These are phyloP conservation scores for Temnothorax curvispinosus DNA, from an alignment of 1,140 invertebrate species.

Conservation along the genomic window DNA sequence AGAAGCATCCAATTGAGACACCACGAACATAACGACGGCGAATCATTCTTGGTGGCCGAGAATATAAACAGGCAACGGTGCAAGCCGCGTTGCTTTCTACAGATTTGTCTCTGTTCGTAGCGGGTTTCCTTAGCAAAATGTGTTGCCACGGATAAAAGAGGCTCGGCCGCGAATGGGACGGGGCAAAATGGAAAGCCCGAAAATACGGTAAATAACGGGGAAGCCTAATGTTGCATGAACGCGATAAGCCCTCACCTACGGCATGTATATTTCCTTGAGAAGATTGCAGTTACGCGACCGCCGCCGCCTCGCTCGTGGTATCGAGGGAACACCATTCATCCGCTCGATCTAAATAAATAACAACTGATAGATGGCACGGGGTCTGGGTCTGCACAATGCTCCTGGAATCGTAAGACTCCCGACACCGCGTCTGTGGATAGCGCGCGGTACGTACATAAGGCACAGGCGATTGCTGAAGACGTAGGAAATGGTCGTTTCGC, in stretches of 20 bases:
- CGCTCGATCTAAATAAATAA: constrained; percentile 81
- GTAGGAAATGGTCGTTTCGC: constrained; percentile 73
- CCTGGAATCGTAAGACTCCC: constrained; percentile 19
- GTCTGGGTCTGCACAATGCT: constrained; percentile 9
- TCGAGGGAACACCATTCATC: constrained; percentile 73
- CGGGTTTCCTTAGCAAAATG: constrained; percentile 53
- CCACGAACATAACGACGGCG: neutral
- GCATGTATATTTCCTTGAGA: constrained; percentile 61
- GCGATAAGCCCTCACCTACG: constrained; percentile 82
- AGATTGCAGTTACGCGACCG: constrained; percentile 20
- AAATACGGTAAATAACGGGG: constrained; percentile 81
- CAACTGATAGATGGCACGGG: constrained; percentile 66
- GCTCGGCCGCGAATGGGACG: constrained; percentile 25
- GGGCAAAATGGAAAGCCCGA: constrained; percentile 76
- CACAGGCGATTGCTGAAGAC: constrained; percentile 65
- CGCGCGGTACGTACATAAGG: neutral
- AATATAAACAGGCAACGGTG: constrained; percentile 56
- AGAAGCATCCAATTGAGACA: constrained; percentile 7
- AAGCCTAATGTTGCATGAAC: constrained; percentile 85
- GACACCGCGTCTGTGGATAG: neutral
- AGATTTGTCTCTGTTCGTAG: constrained; percentile 55
- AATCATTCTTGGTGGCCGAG: constrained; percentile 6
- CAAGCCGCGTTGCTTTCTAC: constrained; percentile 31
- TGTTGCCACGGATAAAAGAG: constrained; percentile 55
- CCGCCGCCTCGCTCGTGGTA: constrained; percentile 48